A percentile compares a stretch with the other conserved stretches of the same genome.
These are phyloP conservation scores for Melanchra persicariae DNA, from an alignment of 2,888 invertebrate species.

Conservation along the genomic window DNA sequence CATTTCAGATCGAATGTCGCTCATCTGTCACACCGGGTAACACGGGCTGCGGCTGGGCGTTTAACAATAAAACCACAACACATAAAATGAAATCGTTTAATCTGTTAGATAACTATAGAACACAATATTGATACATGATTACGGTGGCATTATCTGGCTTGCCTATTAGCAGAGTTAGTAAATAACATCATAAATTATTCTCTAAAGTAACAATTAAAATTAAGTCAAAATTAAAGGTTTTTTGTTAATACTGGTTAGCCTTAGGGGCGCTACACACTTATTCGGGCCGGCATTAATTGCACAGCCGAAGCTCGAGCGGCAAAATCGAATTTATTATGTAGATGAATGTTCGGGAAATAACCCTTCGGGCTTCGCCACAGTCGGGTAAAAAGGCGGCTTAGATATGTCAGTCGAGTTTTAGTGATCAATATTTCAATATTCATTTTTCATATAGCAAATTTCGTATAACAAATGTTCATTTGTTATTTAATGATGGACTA, in stretches of 20 bases:
- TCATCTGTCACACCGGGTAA: not conserved
- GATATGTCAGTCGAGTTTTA: no score
- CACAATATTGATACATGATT: conserved; percentile 54
- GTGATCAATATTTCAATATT: no score
- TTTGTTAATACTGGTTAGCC: conserved; percentile 50
- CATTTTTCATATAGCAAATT: no score
- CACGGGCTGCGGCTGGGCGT: not conserved
- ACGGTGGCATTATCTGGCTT: conserved; percentile 28
- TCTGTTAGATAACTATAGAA: conserved; percentile 55
- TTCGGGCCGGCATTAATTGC: no score
- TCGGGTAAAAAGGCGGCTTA: no score
- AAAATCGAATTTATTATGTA: no score
- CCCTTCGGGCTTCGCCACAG: no score
- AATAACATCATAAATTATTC: conserved; percentile 21
- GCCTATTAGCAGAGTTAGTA: conserved; percentile 53
- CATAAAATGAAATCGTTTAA: conserved; percentile 55
- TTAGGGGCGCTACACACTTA: not conserved
- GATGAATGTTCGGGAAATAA: no score
- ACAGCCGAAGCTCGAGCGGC: no score
- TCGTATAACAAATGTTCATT: no score
- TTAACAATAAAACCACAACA: conserved; percentile 51
- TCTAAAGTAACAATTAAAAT: conserved; percentile 21
- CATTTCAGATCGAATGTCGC: conserved; percentile 30
- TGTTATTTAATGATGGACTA: no score
- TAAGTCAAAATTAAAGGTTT: conserved; percentile 42